phyloP scores from a whole-genome alignment of 2,888 invertebrate genomes.

The Eupithecia vulgata region DNA sequence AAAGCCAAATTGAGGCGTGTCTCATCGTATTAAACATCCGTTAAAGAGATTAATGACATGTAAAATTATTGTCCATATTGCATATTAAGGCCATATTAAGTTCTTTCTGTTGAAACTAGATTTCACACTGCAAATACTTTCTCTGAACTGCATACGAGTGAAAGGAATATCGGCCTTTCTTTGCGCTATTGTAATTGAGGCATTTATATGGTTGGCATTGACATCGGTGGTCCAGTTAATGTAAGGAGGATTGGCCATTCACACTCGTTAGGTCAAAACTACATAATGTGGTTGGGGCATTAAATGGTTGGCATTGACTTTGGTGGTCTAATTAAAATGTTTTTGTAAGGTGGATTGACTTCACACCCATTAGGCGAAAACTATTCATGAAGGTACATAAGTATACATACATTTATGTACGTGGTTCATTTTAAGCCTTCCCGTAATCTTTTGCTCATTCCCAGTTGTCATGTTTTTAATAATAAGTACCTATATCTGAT shows the following conservation, averaged over 20 bases:
- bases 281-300: background rate
- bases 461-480: too few species aligned
- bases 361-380: too few species aligned
- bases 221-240: background rate
- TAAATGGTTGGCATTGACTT: background rate
- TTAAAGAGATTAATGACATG: slow-evolving; percentile 5
- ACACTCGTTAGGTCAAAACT: background rate
- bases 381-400: too few species aligned
- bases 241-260: background rate
- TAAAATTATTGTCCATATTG: slow-evolving; percentile 6
- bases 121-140: slow-evolving; percentile 34
- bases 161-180: slow-evolving; percentile 38
- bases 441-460: too few species aligned
- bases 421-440: too few species aligned
- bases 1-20: background rate
- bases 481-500: too few species aligned
- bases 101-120: slow-evolving; percentile 8
- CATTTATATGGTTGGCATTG: slow-evolving; percentile 19
- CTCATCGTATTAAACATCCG: background rate
- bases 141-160: slow-evolving; percentile 36
- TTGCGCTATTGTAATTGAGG: slow-evolving; percentile 30
- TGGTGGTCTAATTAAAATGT: background rate
- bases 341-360: background rate
- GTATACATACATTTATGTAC: too few species aligned
- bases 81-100: background rate